Percentiles rank a stretch among this genome's conserved stretches.
phyloP scores from a whole-genome alignment of 1,140 invertebrate genomes.

The Sinonovacula constricta region DNA sequence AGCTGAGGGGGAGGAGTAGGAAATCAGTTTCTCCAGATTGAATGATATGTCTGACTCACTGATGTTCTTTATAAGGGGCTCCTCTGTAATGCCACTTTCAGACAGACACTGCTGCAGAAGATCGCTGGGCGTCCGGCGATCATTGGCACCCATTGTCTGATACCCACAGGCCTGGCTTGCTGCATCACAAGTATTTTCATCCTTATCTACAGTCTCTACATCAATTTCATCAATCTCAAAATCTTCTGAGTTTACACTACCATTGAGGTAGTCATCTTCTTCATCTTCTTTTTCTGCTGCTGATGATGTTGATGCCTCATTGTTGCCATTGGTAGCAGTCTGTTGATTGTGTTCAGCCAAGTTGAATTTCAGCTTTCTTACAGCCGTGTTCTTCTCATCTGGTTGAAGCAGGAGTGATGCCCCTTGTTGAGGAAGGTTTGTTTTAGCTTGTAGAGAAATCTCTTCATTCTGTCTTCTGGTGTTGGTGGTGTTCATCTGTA shows the following conservation, averaged over 20 bases:
- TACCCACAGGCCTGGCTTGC: not conserved
- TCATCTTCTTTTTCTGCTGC: slow-evolving; percentile 10
- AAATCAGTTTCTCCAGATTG: not conserved
- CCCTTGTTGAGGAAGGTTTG: slow-evolving; percentile 20
- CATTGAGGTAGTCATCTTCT: slow-evolving; percentile 42
- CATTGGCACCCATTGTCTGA: no score
- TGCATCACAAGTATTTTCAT: no score
- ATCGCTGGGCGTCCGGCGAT: no score
- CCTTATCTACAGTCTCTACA: slow-evolving; percentile 40
- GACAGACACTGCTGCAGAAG: slow-evolving; percentile 35
- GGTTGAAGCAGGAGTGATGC: slow-evolving; percentile 40
- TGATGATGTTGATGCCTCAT: not conserved
- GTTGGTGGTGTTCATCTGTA: not conserved
- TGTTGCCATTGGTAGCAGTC: not conserved
- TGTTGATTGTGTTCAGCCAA: slow-evolving; percentile 11
- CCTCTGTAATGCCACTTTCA: slow-evolving; percentile 40
- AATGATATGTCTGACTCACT: no score
- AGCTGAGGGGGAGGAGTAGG: not conserved
- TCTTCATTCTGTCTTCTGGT: not conserved
- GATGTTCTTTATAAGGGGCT: no score
- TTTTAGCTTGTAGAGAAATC: not conserved
- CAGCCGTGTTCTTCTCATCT: slow-evolving; percentile 28
- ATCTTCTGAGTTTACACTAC: slow-evolving; percentile 50
- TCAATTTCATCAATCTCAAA: slow-evolving; percentile 45
- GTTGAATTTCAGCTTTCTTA: slow-evolving; percentile 46